These are phyloP conservation scores for Arge pagana DNA, from an alignment of 2,888 invertebrate species.

Conservation along the genomic window DNA sequence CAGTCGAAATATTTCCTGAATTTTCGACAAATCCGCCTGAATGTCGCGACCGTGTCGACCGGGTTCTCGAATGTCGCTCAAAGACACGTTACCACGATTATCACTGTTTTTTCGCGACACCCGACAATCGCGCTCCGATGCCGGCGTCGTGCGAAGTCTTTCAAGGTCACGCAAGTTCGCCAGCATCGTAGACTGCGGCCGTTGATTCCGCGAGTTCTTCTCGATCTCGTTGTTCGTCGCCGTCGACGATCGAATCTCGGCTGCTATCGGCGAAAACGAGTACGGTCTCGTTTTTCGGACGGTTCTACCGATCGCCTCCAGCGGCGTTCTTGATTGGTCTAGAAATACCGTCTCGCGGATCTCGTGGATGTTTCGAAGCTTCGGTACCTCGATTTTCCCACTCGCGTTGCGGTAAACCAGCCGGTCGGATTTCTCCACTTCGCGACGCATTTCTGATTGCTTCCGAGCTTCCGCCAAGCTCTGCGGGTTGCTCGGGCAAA, in stretches of 20 bases:
- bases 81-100: constrained; percentile 10
- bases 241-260: no score
- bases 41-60: constrained; percentile 38
- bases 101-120: no score
- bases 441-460: constrained; percentile 13
- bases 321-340: constrained; percentile 34
- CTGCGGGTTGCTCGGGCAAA: not conserved
- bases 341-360: constrained; percentile 44
- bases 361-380: constrained; percentile 47
- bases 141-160: constrained; percentile 43
- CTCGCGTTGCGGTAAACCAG: not conserved
- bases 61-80: not conserved
- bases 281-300: constrained; percentile 20
- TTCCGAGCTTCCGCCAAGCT: not conserved
- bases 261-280: no score
- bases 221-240: not conserved
- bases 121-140: constrained; percentile 27
- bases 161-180: constrained; percentile 49
- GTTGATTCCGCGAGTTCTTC: constrained; percentile 12
- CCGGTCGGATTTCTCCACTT: constrained; percentile 36
- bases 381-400: constrained; percentile 40
- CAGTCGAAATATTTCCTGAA: constrained; percentile 47
- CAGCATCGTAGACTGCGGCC: constrained; percentile 42
- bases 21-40: constrained; percentile 45
- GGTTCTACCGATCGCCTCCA: constrained; percentile 33